Conservation (phyloP, 2,797 vertebrate species). For the Masticophis lateralis region DNA sequence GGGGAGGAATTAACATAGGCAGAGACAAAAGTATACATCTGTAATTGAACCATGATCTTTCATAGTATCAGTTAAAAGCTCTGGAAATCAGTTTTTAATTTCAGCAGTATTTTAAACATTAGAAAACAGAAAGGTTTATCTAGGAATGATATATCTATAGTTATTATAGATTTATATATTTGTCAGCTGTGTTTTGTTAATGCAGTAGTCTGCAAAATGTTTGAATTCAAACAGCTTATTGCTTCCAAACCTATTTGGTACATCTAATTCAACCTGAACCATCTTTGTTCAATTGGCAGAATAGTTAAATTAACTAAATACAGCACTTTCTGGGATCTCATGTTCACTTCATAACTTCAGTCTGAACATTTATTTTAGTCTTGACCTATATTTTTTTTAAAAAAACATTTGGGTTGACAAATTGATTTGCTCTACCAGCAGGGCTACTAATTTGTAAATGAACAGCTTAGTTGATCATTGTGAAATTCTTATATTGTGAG, state of each 20-base stretch:
- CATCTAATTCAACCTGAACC: not conserved
- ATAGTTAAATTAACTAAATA: conserved; percentile 1
- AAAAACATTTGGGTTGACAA: not conserved
- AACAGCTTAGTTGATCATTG: not conserved
- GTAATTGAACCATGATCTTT: conserved; percentile 23
- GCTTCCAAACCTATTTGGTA: conserved; percentile 14
- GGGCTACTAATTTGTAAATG: not conserved
- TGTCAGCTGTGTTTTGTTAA: not conserved
- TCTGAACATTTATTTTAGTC: conserved; percentile 13
- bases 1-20: conserved; percentile 45
- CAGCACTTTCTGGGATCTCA: not conserved
- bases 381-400: not conserved
- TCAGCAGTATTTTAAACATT: conserved; percentile 34
- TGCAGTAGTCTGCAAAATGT: not conserved
- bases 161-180: conserved; percentile 26
- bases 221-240: not conserved
- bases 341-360: not conserved
- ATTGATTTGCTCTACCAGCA: not conserved
- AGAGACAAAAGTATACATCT: conserved; percentile 39
- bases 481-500: not conserved
- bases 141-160: not conserved
- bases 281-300: not conserved
- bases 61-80: conserved; percentile 23
- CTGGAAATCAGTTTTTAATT: conserved; percentile 35
- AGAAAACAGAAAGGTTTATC: conserved; percentile 11